These are phyloP conservation scores for Charanyca ferruginea DNA, from an alignment of 2,888 invertebrate genomes.

Conservation along the genomic window DNA sequence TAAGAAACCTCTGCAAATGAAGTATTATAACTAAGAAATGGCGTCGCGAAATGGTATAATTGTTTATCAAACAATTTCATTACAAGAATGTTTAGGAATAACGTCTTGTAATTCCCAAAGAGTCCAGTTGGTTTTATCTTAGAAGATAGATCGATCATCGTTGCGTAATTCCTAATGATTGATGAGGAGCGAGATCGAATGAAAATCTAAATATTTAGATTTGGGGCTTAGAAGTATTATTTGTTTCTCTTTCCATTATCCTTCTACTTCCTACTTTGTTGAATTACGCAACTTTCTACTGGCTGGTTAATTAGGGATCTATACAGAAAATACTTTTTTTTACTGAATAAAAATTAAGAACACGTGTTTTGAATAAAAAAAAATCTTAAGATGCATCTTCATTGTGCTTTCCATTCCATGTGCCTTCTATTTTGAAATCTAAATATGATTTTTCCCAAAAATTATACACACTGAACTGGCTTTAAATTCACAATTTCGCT, in stretches of 20 bases:
- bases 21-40: neutral
- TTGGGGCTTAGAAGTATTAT: slow-evolving; percentile 35
- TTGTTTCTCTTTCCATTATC: slow-evolving; percentile 30
- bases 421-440: no score
- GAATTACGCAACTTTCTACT: slow-evolving; percentile 17
- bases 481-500: neutral
- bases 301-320: slow-evolving; percentile 13
- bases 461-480: neutral
- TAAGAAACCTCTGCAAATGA: neutral
- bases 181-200: slow-evolving; percentile 51
- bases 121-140: slow-evolving; percentile 41
- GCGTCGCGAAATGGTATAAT: neutral
- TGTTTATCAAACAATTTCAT: neutral
- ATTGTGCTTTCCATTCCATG: no score
- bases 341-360: neutral
- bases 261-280: neutral
- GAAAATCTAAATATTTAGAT: slow-evolving; percentile 60
- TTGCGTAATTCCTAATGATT: slow-evolving; percentile 59
- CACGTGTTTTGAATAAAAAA: no score
- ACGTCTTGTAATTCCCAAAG: slow-evolving; percentile 25
- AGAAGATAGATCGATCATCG: slow-evolving; percentile 49
- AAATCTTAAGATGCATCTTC: no score
- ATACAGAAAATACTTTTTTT: neutral
- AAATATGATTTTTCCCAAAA: no score
- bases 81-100: neutral